Percentiles rank a stretch among this genome's conserved stretches.
Conservation (phyloP, 1,140 invertebrate species). For the Habropoda laboriosa region DNA sequence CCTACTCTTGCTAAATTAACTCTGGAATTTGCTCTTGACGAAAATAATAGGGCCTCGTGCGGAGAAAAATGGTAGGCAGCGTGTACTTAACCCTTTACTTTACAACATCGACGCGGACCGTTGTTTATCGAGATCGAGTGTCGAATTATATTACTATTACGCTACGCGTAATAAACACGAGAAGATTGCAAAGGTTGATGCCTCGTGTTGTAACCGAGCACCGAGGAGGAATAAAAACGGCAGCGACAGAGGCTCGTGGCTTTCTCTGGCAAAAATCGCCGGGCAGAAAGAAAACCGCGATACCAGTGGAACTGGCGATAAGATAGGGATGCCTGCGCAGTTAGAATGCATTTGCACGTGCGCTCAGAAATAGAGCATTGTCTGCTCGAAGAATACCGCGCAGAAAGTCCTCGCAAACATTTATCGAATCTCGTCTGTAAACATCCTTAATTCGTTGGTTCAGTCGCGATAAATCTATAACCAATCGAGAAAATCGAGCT, state of each 20-base stretch:
- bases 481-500: too few relatives aligned
- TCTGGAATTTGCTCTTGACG: slow-evolving; percentile 1
- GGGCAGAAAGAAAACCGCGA: slow-evolving; percentile 20
- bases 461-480: too few relatives aligned
- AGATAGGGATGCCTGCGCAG: slow-evolving; percentile 35
- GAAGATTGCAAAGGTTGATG: background rate
- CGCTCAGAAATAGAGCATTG: background rate
- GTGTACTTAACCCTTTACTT: too few relatives aligned
- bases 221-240: background rate
- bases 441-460: background rate
- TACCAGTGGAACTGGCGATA: slow-evolving; percentile 15
- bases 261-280: background rate
- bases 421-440: too few relatives aligned
- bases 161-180: background rate
- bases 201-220: background rate
- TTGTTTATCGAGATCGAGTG: too few relatives aligned
- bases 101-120: too few relatives aligned
- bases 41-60: background rate
- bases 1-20: slow-evolving; percentile 33
- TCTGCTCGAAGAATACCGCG: too few relatives aligned
- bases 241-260: background rate
- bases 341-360: slow-evolving; percentile 13
- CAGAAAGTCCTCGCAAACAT: too few relatives aligned
- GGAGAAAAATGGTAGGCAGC: background rate
- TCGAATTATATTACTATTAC: too few relatives aligned